These are phyloP conservation scores for Leptopilina drosophilae DNA, from an alignment of 2,888 invertebrate species.

Conservation along the genomic window DNA sequence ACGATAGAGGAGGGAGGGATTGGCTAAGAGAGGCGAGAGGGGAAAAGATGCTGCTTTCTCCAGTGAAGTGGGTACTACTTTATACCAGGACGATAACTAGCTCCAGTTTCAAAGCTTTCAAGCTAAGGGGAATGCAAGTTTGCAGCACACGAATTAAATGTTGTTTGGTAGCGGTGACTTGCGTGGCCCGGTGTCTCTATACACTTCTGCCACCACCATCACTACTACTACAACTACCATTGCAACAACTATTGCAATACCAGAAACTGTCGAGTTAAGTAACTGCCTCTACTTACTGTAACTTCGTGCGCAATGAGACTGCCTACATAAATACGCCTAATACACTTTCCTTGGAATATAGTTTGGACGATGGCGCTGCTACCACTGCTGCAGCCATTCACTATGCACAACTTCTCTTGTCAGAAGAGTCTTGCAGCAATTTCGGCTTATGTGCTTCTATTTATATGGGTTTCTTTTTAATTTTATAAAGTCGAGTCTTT, in stretches of 20 bases:
- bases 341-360: constrained; percentile 54
- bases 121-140: constrained; percentile 53
- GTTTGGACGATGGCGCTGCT: no score
- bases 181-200: background rate
- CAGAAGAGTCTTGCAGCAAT: background rate
- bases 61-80: constrained; percentile 43
- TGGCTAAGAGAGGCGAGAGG: constrained; percentile 48
- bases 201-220: no score
- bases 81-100: constrained; percentile 61
- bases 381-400: no score
- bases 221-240: no score
- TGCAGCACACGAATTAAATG: constrained; percentile 10
- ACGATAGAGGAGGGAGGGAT: constrained; percentile 16
- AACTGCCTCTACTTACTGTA: constrained; percentile 74
- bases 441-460: background rate
- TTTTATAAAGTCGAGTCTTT: background rate
- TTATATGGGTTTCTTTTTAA: background rate
- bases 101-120: constrained; percentile 58
- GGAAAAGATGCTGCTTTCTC: constrained; percentile 39
- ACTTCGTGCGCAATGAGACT: constrained; percentile 74
- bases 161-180: constrained; percentile 26
- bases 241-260: constrained; percentile 63
- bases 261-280: constrained; percentile 74
- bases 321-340: constrained; percentile 73
- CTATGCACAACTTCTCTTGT: constrained; percentile 1